Base-by-base conservation (phyloP, 2,113 vertebrate genomes). In the Capreolus pygargus region DNA sequence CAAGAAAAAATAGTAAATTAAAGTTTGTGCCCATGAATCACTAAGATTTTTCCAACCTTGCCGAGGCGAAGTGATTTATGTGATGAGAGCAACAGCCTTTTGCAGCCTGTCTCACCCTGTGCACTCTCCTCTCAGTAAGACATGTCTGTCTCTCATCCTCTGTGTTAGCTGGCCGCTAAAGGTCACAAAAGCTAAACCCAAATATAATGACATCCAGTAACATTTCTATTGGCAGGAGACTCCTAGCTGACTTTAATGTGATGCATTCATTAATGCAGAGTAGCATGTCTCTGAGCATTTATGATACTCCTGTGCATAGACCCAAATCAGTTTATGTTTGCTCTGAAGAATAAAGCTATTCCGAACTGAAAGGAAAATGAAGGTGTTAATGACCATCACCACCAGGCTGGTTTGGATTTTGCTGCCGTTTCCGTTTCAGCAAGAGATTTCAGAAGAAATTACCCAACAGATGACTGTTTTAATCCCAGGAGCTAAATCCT, bases 171-270 rank as follows among this genome's bases (percentile, higher is more conserved):
- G 88, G 70, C 39, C 87, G 95, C 79, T 93, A 98, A 98, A 99
- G 98, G 98, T 98, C 97, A 98, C 93, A 97, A 98, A 97, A 98
- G 86, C 96, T 98, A 98, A 98, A 98, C 95, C 55, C 91, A 98
- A 97, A 97, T 28, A 95, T 76, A 98, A 97, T 76, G 97, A 54
- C 76, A 94, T 50, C 19, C 54, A 94, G 86, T 89, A 98, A 98
- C 14, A 1, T 95, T 97, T 98, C 94, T 97, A 90, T 98, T 97
- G 94, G 86, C 89, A 45, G 95, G 74, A 97, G 96, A 97, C 89
- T 90, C 86, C 95, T 58, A 96, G 95, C 85, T 60, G 39, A 96
- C 95, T 96, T 21, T 97, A 98, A 98, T 21, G 98, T 10, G 92
- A 96, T 85, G 57, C 91, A 86, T 92, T 98, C 97, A 83, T 98